These are phyloP conservation scores for Poeciliopsis turrubarensis DNA, from an alignment of 2,113 vertebrate species.

Conservation along the genomic window DNA sequence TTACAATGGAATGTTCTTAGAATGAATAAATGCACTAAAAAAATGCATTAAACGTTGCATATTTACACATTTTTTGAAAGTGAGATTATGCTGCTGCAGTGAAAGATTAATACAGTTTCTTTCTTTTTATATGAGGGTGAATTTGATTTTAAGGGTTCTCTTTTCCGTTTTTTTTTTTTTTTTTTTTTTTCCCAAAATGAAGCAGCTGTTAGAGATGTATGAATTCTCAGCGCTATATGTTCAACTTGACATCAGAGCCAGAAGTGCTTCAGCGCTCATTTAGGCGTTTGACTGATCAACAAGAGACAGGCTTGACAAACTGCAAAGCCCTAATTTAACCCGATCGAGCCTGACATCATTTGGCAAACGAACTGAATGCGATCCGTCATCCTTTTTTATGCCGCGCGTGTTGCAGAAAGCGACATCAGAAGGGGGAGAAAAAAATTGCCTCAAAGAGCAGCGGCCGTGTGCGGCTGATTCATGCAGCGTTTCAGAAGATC, in stretches of 20 bases:
- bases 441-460: slow-evolving; percentile 24
- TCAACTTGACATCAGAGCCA: not conserved
- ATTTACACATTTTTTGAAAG: not conserved
- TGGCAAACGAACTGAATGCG: not conserved
- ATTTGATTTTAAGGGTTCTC: not conserved
- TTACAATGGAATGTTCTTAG: not conserved
- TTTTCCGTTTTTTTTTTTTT: not conserved
- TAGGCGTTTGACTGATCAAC: not conserved
- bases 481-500: slow-evolving; percentile 26
- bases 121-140: not conserved
- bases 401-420: slow-evolving; percentile 14
- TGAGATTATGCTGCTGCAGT: not conserved
- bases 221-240: not conserved
- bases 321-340: slow-evolving; percentile 4
- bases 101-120: not conserved
- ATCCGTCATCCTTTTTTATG: slow-evolving; percentile 18
- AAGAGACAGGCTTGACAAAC: not conserved
- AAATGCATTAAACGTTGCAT: not conserved
- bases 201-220: not conserved
- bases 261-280: not conserved
- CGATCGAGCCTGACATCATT: slow-evolving; percentile 19
- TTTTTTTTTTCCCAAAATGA: not conserved
- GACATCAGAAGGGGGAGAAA: slow-evolving; percentile 23
- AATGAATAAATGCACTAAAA: not conserved
- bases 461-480: slow-evolving; percentile 23